Evolutionary conservation across 2,797 vertebrate species (phyloP), one percentile per base, ranked within the genome.

Genomic region (Mionectes olivaceus): DNA sequence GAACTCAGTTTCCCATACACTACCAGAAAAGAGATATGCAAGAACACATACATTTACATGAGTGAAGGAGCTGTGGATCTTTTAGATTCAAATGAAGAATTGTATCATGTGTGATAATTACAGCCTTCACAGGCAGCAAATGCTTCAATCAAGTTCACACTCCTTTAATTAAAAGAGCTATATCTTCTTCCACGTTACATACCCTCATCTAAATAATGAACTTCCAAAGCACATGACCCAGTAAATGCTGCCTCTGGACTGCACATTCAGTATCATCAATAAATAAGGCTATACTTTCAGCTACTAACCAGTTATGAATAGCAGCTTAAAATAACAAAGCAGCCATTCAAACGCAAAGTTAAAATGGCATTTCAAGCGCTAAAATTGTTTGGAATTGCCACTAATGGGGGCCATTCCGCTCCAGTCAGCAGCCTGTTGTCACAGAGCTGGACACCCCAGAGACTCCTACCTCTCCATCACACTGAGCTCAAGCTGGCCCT

Each of bases 111-210:
- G 65, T 2, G 10, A 49, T 91, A 94, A 95, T 95, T 95, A 69
- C 43, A 70, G 56, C 75, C 88, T 90, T 43, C 57, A 39, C 59
- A 94, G 85, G 83, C 86, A 92, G 84, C 68, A 87, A 94, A 83
- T 27, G 30, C 83, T 79, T 69, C 87, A 71, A 80, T 86, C 74
- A 76, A 73, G 83, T 78, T 94, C 85, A 83, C 1, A 1, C 10
- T 94, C 37, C 80, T 88, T 79, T 90, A 95, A 95, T 91, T 93
- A 88, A 88, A 93, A 90, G 81, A 50, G n/a, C 67, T 91, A 1
- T 59, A 59, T 95, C 94, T 92, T 75, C 80, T 93, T 90, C 67
- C 43, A 35, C 7, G 0, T 90, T 96, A 77, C 84, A 88, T 63
- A 79, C 25, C 32, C 63, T 88, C 69, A 67, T 63, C 89, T 94